Evolutionary conservation across 2,888 invertebrate genomes (phyloP).

Genomic region (Labia minor): DNA sequence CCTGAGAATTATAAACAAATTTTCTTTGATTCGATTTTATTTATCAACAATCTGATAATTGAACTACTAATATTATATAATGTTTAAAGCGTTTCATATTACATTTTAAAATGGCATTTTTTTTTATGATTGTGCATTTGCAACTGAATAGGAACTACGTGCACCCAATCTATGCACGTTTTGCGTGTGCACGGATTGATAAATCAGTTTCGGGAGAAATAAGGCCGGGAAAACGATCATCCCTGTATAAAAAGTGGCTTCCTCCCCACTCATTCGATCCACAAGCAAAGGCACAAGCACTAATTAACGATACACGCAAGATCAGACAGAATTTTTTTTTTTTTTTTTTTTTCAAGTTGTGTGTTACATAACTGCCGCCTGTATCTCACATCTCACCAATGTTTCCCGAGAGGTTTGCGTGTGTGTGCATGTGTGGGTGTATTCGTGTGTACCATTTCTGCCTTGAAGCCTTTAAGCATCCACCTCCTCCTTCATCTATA

Average conservation of each 20-base stretch:
- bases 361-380: constrained; percentile 8
- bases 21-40: too few relatives aligned
- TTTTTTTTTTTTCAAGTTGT: background rate
- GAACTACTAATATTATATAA: too few relatives aligned
- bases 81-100: too few relatives aligned
- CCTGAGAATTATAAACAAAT: too few relatives aligned
- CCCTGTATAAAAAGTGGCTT: background rate
- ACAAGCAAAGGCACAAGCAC: constrained; percentile 4
- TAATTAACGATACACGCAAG: constrained; percentile 13
- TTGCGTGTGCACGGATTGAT: background rate
- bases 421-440: background rate
- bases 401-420: background rate
- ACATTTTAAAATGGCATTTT: too few relatives aligned
- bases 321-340: background rate
- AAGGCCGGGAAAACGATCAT: background rate
- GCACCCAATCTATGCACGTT: too few relatives aligned
- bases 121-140: too few relatives aligned
- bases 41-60: too few relatives aligned
- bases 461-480: background rate
- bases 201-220: background rate
- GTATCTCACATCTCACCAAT: constrained; percentile 5
- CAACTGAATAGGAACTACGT: too few relatives aligned
- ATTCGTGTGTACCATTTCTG: background rate
- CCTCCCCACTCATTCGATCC: background rate
- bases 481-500: background rate